These are phyloP conservation scores for Zosterops pallidus DNA, from an alignment of 2,113 vertebrate species.

Conservation along the genomic window DNA sequence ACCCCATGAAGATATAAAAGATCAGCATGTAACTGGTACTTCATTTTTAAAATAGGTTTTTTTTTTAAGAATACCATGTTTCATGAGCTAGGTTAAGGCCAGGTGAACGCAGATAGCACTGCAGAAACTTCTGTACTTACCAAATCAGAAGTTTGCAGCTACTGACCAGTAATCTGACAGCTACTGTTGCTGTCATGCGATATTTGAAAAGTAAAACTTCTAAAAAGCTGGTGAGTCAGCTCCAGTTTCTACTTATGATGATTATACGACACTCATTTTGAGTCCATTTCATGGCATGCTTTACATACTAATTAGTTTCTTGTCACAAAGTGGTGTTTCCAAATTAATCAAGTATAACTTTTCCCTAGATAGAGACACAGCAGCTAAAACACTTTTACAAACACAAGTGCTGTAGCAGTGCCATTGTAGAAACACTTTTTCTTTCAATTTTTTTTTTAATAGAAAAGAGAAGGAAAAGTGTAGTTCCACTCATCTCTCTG, in stretches of 20 bases:
- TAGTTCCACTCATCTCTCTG: not conserved
- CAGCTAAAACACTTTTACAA: not conserved
- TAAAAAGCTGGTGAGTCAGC: not conserved
- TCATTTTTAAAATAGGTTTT: not conserved
- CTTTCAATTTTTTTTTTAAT: not conserved
- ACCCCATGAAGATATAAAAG: not conserved
- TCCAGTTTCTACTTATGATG: not conserved
- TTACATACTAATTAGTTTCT: not conserved
- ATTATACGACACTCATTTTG: not conserved
- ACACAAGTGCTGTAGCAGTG: not conserved
- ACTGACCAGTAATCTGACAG: not conserved
- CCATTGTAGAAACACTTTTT: not conserved
- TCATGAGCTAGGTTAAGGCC: not conserved
- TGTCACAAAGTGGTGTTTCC: not conserved
- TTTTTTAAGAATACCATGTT: not conserved
- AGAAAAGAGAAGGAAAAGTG: not conserved
- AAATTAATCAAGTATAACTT: not conserved
- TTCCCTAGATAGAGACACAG: not conserved
- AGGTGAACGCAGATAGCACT: not conserved
- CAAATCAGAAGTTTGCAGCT: not conserved
- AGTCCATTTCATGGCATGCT: not conserved
- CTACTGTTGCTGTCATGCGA: not conserved
- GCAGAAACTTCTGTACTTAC: not conserved
- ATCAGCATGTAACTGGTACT: not conserved
- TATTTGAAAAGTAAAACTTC: not conserved